These are phyloP conservation scores for Chiroxiphia lanceolata DNA, from an alignment of 2,797 vertebrate species.

Conservation along the genomic window DNA sequence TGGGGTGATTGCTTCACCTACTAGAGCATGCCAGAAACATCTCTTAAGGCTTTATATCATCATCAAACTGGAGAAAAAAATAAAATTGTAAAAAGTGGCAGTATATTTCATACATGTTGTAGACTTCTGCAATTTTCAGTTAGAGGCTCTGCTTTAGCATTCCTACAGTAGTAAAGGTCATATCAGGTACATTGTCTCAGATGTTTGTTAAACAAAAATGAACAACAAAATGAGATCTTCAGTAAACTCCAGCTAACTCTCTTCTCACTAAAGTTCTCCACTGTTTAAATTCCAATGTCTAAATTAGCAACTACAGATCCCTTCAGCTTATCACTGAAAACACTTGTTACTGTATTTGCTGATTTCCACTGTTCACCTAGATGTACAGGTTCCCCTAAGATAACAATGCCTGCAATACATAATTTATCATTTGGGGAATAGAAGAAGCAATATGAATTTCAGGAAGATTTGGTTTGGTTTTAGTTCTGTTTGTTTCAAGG, in stretches of 20 bases:
- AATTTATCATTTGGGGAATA: neutral
- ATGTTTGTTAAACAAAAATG: neutral
- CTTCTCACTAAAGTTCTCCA: neutral
- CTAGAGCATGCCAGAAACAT: neutral
- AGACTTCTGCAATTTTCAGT: neutral
- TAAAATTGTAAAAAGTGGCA: neutral
- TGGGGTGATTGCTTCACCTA: neutral
- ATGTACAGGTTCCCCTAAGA: neutral
- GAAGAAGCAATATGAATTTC: neutral
- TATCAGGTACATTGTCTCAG: neutral
- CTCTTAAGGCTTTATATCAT: neutral
- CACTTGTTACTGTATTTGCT: neutral
- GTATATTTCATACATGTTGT: neutral
- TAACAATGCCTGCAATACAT: neutral
- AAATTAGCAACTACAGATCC: neutral
- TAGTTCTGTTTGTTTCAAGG: neutral
- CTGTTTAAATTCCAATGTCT: neutral
- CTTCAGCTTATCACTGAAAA: neutral
- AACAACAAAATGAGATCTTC: neutral
- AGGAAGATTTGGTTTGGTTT: neutral
- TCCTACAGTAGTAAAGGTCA: neutral
- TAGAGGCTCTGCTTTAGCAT: neutral
- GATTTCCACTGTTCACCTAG: neutral
- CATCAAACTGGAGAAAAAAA: neutral
- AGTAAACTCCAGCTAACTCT: neutral